Evolutionary conservation across 2,113 vertebrate genomes (phyloP).

Genomic region (Chaenocephalus aceratus): DNA sequence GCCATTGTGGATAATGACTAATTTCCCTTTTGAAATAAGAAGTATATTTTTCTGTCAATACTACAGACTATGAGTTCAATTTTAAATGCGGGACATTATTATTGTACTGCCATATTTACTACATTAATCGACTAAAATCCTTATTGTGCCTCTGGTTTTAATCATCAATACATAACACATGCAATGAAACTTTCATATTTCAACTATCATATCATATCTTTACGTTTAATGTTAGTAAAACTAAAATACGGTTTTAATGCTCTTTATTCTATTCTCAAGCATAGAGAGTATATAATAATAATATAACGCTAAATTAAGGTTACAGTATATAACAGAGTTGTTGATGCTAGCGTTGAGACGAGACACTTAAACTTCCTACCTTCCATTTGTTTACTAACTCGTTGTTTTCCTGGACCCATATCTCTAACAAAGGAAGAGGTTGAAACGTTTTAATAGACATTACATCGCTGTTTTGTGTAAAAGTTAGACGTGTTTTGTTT

Average conservation of each 20-base stretch:
- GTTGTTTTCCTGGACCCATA: constrained; percentile 82
- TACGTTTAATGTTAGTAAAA: too few species aligned
- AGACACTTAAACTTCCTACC: constrained; percentile 53
- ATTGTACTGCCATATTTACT: background rate
- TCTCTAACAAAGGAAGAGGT: constrained; percentile 49
- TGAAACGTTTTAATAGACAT: constrained; percentile 23
- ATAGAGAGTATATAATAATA: background rate
- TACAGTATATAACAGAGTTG: too few species aligned
- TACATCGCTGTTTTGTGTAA: background rate
- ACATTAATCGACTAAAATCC: background rate
- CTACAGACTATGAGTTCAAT: background rate
- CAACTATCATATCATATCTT: too few species aligned
- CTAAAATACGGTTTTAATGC: background rate
- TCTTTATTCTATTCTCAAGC: background rate
- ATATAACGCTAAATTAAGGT: background rate
- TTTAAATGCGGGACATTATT: background rate
- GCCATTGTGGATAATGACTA: background rate
- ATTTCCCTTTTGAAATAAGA: background rate
- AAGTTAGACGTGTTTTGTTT: background rate
- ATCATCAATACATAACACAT: background rate
- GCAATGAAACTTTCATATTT: too few species aligned
- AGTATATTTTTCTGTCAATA: background rate
- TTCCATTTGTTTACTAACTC: constrained; percentile 72
- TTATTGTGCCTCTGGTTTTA: background rate
- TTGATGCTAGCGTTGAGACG: background rate